Base-by-base conservation (phyloP, 2,888 invertebrate species). In the Pollenia griseotomentosa region DNA sequence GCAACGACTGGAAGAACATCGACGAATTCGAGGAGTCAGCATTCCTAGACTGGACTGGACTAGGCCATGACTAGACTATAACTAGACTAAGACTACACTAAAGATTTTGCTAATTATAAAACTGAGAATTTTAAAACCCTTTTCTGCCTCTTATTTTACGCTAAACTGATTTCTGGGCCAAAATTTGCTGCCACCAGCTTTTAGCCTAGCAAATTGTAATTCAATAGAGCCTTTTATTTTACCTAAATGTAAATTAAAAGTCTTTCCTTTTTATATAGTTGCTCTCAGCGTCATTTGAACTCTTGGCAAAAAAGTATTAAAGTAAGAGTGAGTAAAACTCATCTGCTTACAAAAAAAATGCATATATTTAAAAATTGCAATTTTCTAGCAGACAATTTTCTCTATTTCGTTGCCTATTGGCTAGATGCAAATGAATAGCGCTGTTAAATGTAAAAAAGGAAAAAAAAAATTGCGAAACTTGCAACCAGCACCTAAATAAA, bases 301-400 rank as follows among this genome's bases (percentile, higher is more conserved):
- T 75, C 61, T 61, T 53, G 33, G 8, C n/a, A 65, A 44, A 59
- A 48, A 48, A 71, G 14, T 48, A 40, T 81, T 78, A 74, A 78
- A 81, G 87, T 68, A 81, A 87, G 87, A 87, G 87, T 84, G 87
- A 87, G 84, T 68, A 84, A 84, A 84, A 87, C 66, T 78, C 84
- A 84, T 74, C 73, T 48, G 77, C 59, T 65, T 51, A 40, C 78
- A 23, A 6, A 73, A 71, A 79, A 81, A 53, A 71, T 84, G 83
- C 77, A 87, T 86, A 44, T 74, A 77, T 66, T 71, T 61, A 77
- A 61, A 86, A 83, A 84, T 74, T 87, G 87, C 84, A 87, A 82
- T 84, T 87, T 87, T 87, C 87, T 84, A 75, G 87, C 81, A 87
- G 87, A 87, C 84, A 87, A 87, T 87, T 84, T 87, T 87, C 87